Base-by-base conservation (phyloP, 2,888 invertebrate species). In the Zygaena filipendulae region DNA sequence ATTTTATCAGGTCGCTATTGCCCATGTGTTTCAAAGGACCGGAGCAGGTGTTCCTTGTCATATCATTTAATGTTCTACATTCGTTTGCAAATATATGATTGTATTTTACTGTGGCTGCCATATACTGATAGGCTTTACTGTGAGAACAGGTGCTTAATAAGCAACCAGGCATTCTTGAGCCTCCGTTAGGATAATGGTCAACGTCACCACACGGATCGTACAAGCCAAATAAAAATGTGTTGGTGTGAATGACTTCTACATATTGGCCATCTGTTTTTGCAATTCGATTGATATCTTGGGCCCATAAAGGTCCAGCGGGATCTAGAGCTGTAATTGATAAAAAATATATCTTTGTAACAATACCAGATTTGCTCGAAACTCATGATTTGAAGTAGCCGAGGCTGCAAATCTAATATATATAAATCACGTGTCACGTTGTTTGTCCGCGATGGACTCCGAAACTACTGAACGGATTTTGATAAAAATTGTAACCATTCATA, bases 151-250 rank as follows among this genome's bases (percentile, higher is more conserved):
- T 32, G 36, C 45, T 57, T 1, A 47, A 2, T 37, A 30, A 48
- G 32, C 74, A 75, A 0, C 69, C 72, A 4, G 74, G 72, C 68
- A 66, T 64, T 26, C 31, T 37, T 3, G 43, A 30, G 2, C 72
- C 61, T 2, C 71, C 63, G 19, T 75, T 64, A 4, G 68, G 66
- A 38, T 63, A 75, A 40, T 67, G 68, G 33, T 75, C 71, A 0
- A 62, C 59, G 34, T 64, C 45, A 2, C 71, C 72, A 6, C 55
- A 57, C 3, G 57, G 57, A 6, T 7, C 16, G 4, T 7, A 6
- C 5, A 6, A 29, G 6, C 35, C 38, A 7, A 27, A 28, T 11
- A 24, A 19, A 21, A 12, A 24, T 10, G 29, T 14, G 21, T 32
- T 30, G 7, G 36, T 39, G 11, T 39, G 39, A 7, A 39, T 34